Evolutionary conservation across 1,140 invertebrate genomes (phyloP).

Genomic region (Drusus annulatus): DNA sequence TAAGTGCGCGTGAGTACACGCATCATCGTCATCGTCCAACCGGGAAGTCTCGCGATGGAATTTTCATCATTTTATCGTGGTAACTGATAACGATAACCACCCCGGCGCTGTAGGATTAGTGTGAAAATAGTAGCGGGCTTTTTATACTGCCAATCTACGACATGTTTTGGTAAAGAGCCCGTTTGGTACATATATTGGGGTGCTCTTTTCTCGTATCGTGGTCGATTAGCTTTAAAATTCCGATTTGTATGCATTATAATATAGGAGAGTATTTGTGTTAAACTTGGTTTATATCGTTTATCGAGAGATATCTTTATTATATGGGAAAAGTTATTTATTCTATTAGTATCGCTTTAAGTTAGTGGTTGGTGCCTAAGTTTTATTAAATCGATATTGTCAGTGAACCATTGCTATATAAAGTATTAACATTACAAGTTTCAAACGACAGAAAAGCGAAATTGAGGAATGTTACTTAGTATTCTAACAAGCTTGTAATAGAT

Average conservation of each 20-base stretch:
- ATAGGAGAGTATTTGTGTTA: conserved; percentile 29
- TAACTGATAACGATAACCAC: neutral
- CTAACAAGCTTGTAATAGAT: too few species aligned
- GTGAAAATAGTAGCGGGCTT: conserved; percentile 50
- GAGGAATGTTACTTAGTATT: too few species aligned
- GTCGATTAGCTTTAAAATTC: conserved; percentile 53
- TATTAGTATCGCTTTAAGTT: neutral
- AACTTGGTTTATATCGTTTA: conserved; percentile 31
- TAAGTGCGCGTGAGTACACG: conserved; percentile 47
- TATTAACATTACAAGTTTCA: too few species aligned
- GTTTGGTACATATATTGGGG: conserved; percentile 8
- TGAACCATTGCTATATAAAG: too few species aligned
- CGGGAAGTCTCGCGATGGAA: conserved; percentile 46
- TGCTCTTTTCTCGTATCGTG: conserved; percentile 53
- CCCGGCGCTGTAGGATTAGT: conserved; percentile 30
- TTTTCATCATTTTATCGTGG: conserved; percentile 54
- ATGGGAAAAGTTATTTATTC: neutral
- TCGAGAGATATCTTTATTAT: conserved; percentile 18
- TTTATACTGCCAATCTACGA: conserved; percentile 1
- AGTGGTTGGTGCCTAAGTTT: too few species aligned
- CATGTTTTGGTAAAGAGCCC: conserved; percentile 53
- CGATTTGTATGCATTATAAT: conserved; percentile 51
- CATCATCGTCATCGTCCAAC: conserved; percentile 53
- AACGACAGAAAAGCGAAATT: too few species aligned
- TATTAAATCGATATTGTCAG: too few species aligned